Evolutionary conservation across 2,888 invertebrate species (phyloP), one percentile per base, ranked within the genome.

Genomic region (Acanthopleura granulata): DNA sequence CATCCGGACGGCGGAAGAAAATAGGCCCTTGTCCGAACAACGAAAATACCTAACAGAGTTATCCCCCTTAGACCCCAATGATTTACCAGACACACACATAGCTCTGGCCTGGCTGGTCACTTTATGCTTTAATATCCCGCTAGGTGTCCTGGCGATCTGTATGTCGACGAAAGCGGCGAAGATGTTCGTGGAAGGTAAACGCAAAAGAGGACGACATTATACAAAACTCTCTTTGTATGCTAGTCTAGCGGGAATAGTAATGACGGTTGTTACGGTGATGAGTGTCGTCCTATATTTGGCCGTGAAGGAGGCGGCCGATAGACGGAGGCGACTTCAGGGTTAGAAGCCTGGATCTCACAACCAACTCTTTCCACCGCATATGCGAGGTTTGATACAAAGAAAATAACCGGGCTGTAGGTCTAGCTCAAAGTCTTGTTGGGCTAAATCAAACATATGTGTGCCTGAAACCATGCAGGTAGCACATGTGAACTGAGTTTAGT

Each of bases 91-190:
- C 62, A 84, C 84, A 12, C 83, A 84, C 72, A 73, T 83, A 49
- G 76, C 81, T 14, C 73, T 84, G 12, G 83, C 83, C 25, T 82
- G 81, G 73, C 74, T 84, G 51, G 81, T 83, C 16, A 80, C 81
- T 40, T 62, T 83, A 12, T 84, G 84, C 76, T 84, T 84, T 70
- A 83, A 83, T 70, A 72, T 81, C 3, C 81, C 83, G 0, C 72
- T 84, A 1, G 84, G 84, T 25, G 78, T 76, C 1, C 49, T 82
- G 4, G 83, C 84, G 12, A 81, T 83, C 74, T 84, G 81, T 72
- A 75, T 79, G 27, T 83, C 84, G 0, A 73, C 82, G 50, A 78
- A 81, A n/a, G 83, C 84, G 1, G 80, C 83, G 15, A 76, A 76
- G 29, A 75, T 81, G 29, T 83, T 82, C 70, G 62, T 82, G 15